Base-by-base conservation (phyloP, 2,113 vertebrate genomes). In the Gnathonemus echidnorhynchus region DNA sequence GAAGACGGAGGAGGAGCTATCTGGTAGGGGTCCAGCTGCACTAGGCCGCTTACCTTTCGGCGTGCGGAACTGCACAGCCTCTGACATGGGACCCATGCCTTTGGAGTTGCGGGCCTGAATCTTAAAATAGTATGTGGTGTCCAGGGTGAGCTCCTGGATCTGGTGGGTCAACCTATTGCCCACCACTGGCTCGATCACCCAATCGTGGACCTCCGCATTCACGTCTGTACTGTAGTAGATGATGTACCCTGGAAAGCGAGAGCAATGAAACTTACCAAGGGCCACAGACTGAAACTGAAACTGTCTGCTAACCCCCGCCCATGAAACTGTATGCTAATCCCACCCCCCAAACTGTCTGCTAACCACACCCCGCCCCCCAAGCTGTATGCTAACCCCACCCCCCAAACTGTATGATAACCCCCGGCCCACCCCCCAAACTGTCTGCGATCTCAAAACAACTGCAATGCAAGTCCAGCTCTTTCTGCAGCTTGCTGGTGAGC, bases 151-250 rank as follows among this genome's bases (percentile, higher is more conserved):
- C 74, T 99, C 98, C 89, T 99, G 98, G 91, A 99, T 99, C 95
- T 99, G 98, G 92, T 99, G 98, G 0, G 98, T 99, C 58, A 99
- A 95, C 4, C 98, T 95, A 94, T 99, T 99, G 0, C 98, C 98
- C 91, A 99, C 97, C 1, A 99, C 98, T 0, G 98, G 98, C 62
- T 99, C 98, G 21, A 99, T 98, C 1, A 99, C 98, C 98, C 98
- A 99, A 91, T 99, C 98, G 0, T 99, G 98, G 70, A 98, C 97
- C 94, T 98, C 98, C 0, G 98, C 98, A 0, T 98, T 99, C 62
- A 98, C 97, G 31, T 99, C 98, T 0, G 98, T 99, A 39, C 98
- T 99, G 95, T 99, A 99, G 96, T 99, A 99, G 93, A 99, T 99
- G 89, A 99, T 99, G 91, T 99, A 99, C 0, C 98, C 98, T 99